Base-by-base conservation (phyloP, 2,797 vertebrate genomes). In the Alexandromys oeconomus region DNA sequence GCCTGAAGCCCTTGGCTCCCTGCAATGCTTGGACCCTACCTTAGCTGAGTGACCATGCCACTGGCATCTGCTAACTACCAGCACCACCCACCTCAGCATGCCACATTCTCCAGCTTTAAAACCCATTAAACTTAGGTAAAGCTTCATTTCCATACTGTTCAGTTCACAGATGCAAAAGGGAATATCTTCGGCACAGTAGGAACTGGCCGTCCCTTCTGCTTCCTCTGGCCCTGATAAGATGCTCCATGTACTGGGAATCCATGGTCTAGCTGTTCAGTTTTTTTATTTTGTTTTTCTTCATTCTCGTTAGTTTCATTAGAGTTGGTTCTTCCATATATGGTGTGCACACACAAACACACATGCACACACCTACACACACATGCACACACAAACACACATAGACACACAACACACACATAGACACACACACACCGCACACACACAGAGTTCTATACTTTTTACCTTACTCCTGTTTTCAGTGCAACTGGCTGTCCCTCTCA, bases 91-190 rank as follows among this genome's bases (percentile, higher is more conserved):
- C 1, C 65, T 94, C 40, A 17, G 92, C 92, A 57, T 86, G 81
- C 96, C 81, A 57, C 29, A 10, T 61, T 92, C 92, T 84, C 54
- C 91, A 74, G 97, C 96, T 82, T 59, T 2, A 96, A 97, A 97
- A 94, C 91, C 65, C 94, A 77, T 89, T 91, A 89, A 88, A 97
- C 89, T 96, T 97, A 92, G 91, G 93, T 73, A 97, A 95, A 97
- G 98, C 94, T 90, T 97, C 93, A 34, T 96, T 92, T 67, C 93
- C 88, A 97, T 95, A 93, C 92, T 87, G 98, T 96, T 93, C 63
- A 0, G 12, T 87, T 48, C 87, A 89, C 86, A 93, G 96, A 93
- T 95, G 89, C 95, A 93, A 89, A 97, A 97, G 96, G 82, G 96
- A 98, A 97, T 96, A 94, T 89, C 93, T 19, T 87, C 86, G 89